phyloP scores from a whole-genome alignment of 2,888 invertebrate genomes.

The Noctua janthina region DNA sequence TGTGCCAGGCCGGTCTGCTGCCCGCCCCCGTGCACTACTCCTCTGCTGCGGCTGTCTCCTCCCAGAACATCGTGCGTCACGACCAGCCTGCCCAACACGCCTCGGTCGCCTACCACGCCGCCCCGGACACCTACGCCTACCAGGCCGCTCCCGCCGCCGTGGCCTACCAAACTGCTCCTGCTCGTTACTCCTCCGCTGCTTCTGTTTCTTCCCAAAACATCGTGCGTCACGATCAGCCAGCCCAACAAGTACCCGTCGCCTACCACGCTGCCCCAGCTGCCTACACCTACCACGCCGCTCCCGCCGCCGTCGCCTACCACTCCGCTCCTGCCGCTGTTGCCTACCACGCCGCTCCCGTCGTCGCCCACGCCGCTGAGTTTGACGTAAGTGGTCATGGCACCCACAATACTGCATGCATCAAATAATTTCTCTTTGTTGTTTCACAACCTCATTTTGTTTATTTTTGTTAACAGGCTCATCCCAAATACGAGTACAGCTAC shows the following conservation, averaged over 20 bases:
- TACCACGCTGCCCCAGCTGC: conserved; percentile 32
- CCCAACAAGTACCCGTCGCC: conserved; percentile 8
- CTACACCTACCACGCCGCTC: conserved; percentile 47
- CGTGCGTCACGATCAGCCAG: conserved; percentile 77
- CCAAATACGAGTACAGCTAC: conserved; percentile 86
- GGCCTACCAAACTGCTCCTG: conserved; percentile 73
- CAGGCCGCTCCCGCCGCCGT: conserved; percentile 66
- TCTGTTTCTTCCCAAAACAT: conserved; percentile 80
- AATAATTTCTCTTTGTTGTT: too few relatives aligned
- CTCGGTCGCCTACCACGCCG: conserved; percentile 39
- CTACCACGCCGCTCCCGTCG: conserved; percentile 81
- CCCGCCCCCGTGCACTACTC: conserved; percentile 78
- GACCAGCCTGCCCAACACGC: conserved; percentile 69
- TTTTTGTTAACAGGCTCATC: conserved; percentile 77
- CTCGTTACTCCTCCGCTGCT: conserved; percentile 74
- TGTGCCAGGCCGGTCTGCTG: conserved; percentile 77
- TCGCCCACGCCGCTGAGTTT: conserved; percentile 54
- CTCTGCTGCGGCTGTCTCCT: conserved; percentile 77
- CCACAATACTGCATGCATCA: too few relatives aligned
- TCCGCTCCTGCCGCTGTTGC: conserved; percentile 47
- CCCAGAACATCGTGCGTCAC: conserved; percentile 72
- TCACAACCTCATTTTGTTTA: too few relatives aligned
- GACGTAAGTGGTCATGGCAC: too few relatives aligned
- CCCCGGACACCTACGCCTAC: conserved; percentile 30
- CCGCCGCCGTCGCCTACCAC: conserved; percentile 20